Evolutionary conservation across 2,113 vertebrate species (phyloP), one percentile per base, ranked within the genome.

Genomic region (Montifringilla adamsi): DNA sequence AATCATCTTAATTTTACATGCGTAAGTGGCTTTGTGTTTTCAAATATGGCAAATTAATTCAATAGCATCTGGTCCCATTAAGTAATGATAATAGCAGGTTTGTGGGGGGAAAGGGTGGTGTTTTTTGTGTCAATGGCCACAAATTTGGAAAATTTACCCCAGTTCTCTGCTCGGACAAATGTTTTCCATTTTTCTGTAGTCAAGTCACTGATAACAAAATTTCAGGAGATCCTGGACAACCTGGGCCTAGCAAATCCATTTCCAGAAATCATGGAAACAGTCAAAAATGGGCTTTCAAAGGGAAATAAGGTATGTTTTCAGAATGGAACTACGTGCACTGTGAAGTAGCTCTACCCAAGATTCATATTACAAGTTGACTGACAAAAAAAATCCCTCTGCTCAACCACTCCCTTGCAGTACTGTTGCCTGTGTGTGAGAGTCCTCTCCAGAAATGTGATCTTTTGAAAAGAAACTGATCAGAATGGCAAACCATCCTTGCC

Each of bases 21-120:
- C 35, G 1, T 28, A 88, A 37, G 14, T 47, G 18, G 6, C 8
- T 56, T 47, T 58, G 8, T 75, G 8, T 41, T 92, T 82, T 75
- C 27, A 85, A 46, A 87, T 28, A 58, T 4, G 10, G 19, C 11
- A 44, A 86, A 74, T 19, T 41, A 63, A 35, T 55, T 77, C 13
- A 81, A 23, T 10, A 63, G 7, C 3, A 69, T 27, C 6, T 20
- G 12, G 5, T 52, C 43, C 9, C 47, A 23, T 22, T 58, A 56
- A 56, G 19, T 28, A 41, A 56, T 37, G 4, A 31, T 22, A 68
- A 18, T 15, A 76, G 67, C 7, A 35, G 4, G 1, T 63, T 10
- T 0, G 0, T 50, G 20, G 3, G 9, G 17, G 7, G 2, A 60
- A 73, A 33, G 3, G 1, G 7, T 41, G 39, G 3, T 13, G 8